Evolutionary conservation across 2,797 vertebrate species (phyloP), one percentile per base, ranked within the genome.

Genomic region (Anableps anableps): DNA sequence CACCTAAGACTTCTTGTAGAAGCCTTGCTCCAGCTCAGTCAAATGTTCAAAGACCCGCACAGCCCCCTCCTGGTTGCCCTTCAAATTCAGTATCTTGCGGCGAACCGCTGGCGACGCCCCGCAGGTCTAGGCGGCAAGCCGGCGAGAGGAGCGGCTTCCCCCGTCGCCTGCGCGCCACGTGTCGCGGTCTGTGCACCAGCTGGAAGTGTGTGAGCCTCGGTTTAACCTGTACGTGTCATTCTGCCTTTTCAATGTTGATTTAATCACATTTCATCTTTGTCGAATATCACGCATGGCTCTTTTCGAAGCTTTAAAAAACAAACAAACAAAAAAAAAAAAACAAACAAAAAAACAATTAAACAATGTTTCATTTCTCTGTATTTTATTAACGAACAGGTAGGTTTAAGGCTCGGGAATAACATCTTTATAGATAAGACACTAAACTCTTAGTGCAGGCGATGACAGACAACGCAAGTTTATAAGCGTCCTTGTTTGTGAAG

Each of bases 81-180:
- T 95, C 94, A 92, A 86, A 84, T 85, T 85, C 84, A 75, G 74
- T 79, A 93, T 95, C 93, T 91, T 88, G 88, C 88, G 93, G 93
- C 86, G 86, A 88, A 91, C 92, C 91, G 94, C 89, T 80, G 90
- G 94, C 89, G 91, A 92, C 92, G 91, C 94, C 94, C 93, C 90
- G 93, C 94, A 86, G 94, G 92, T 94, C 90, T 88, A 87, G 94
- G 94, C 95, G 84, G 93, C 95, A 94, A 88, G 95, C 94, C 94
- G 94, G 86, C 94, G 86, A 90, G 90, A 92, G 94, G 90, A 92
- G 93, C 89, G 93, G 92, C 93, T 93, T 95, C 94, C 93, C 91
- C 93, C 72, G 92, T 91, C 95, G 95, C 89, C 94, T 93, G 96
- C 94, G 93, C 93, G 96, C 96, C 96, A 97, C 96, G 96, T 96